These are phyloP conservation scores for Acanthosepion esculentum DNA, from an alignment of 2,888 invertebrate genomes.

Conservation along the genomic window DNA sequence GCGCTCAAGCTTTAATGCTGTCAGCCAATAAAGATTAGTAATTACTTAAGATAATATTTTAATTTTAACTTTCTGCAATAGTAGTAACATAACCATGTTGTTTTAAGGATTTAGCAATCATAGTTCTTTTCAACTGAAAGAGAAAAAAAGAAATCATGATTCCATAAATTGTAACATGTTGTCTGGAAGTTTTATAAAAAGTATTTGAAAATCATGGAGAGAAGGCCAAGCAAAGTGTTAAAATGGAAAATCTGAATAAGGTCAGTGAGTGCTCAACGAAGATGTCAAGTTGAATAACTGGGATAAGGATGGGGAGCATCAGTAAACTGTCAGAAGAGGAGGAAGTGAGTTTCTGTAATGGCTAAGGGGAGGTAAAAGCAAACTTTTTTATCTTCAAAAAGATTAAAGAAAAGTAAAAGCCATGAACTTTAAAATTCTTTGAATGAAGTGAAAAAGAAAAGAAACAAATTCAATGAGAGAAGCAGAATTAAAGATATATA, in stretches of 20 bases:
- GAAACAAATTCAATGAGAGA: no score
- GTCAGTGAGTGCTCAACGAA: not conserved
- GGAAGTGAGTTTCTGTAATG: not conserved
- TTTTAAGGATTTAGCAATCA: not conserved
- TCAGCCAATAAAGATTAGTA: not conserved
- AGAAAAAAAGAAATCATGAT: not conserved
- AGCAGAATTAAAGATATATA: no score
- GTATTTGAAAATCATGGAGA: not conserved
- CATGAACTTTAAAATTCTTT: not conserved
- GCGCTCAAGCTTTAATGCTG: not conserved
- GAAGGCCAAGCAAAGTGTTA: not conserved
- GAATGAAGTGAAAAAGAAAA: not conserved
- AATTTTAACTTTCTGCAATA: not conserved
- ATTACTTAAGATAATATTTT: not conserved
- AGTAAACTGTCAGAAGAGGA: not conserved
- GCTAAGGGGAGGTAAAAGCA: not conserved
- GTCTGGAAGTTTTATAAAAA: not conserved
- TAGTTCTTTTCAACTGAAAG: not conserved
- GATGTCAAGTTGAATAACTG: not conserved
- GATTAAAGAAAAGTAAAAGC: not conserved
- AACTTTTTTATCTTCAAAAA: not conserved
- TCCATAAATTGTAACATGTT: not conserved
- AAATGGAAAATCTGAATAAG: not conserved
- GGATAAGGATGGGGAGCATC: not conserved
- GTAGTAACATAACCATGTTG: not conserved